Percentiles rank a stretch among this genome's conserved stretches.
Conservation (phyloP, 2,888 invertebrate species). For the Macaria notata region DNA sequence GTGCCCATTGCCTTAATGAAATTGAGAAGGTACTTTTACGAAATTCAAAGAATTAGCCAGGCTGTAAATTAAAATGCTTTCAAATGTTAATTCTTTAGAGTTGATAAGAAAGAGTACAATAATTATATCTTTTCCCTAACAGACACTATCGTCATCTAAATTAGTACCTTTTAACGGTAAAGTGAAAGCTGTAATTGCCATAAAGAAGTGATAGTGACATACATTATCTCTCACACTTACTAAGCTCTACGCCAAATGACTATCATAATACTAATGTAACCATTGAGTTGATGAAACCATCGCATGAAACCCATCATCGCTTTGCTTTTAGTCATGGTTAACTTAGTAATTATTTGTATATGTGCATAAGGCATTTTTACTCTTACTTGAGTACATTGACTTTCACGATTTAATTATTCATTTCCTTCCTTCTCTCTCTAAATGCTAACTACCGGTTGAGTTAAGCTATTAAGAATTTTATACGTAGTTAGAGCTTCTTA, state of each 20-base stretch:
- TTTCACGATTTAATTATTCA: constrained; percentile 30
- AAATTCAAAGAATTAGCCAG: no score
- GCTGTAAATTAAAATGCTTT: no score
- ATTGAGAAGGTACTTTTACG: no score
- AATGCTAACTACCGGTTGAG: constrained; percentile 1
- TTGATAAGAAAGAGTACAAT: no score
- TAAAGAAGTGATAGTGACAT: constrained; percentile 6
- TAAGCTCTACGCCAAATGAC: constrained; percentile 3
- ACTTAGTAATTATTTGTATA: constrained; percentile 12
- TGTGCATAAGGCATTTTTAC: constrained; percentile 7
- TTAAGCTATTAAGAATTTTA: no score
- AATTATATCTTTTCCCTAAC: constrained; percentile 1
- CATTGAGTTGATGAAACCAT: constrained; percentile 8
- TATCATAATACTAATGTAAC: constrained; percentile 7
- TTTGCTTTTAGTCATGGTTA: constrained; percentile 15
- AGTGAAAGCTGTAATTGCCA: constrained; percentile 30
- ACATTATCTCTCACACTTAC: constrained; percentile 2
- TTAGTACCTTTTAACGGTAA: constrained; percentile 26
- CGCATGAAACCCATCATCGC: constrained; percentile 14
- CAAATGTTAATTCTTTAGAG: no score
- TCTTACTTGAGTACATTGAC: constrained; percentile 22
- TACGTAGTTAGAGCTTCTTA: no score
- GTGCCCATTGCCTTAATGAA: no score
- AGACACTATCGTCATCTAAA: constrained; percentile 12
- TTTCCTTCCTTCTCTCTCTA: constrained; percentile 24